A percentile compares a stretch with the other conserved stretches of the same genome.
Evolutionary conservation across 2,888 invertebrate genomes (phyloP).

Genomic region (Clivina fossor): DNA sequence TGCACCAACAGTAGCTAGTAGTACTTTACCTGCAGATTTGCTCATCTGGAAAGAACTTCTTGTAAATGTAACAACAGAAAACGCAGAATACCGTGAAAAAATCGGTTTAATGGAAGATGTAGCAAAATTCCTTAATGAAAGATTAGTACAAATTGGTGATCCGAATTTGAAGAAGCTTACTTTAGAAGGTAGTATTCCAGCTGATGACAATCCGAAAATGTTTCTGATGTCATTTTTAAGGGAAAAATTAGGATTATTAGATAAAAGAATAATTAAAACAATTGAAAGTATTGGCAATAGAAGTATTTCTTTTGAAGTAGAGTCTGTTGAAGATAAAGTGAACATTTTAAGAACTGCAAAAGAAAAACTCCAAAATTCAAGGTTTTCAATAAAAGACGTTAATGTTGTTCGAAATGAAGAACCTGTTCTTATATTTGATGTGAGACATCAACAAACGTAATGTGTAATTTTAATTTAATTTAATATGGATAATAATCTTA

Average conservation of each 20-base stretch:
- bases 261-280: conserved; percentile 37
- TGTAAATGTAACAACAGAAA: conserved; percentile 20
- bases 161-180: conserved; percentile 15
- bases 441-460: conserved; percentile 4
- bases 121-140: conserved; percentile 3
- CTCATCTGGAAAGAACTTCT: conserved; percentile 20
- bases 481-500: too few relatives aligned
- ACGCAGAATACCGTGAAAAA: conserved; percentile 8
- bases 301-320: conserved; percentile 44
- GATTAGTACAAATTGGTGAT: conserved; percentile 16
- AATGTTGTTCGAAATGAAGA: conserved; percentile 2
- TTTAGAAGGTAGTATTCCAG: conserved; percentile 10
- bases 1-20: not conserved
- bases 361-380: conserved; percentile 41
- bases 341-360: conserved; percentile 42
- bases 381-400: conserved; percentile 36
- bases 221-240: conserved; percentile 41
- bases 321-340: conserved; percentile 43
- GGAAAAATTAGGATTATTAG: conserved; percentile 43
- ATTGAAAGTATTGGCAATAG: conserved; percentile 40
- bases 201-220: conserved; percentile 23
- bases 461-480: not conserved
- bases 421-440: not conserved
- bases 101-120: conserved; percentile 8
- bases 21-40: conserved; percentile 1